Evolutionary conservation across 2,113 vertebrate species (phyloP), one percentile per base, ranked within the genome.

Genomic region (Periophthalmodon schlosseri): DNA sequence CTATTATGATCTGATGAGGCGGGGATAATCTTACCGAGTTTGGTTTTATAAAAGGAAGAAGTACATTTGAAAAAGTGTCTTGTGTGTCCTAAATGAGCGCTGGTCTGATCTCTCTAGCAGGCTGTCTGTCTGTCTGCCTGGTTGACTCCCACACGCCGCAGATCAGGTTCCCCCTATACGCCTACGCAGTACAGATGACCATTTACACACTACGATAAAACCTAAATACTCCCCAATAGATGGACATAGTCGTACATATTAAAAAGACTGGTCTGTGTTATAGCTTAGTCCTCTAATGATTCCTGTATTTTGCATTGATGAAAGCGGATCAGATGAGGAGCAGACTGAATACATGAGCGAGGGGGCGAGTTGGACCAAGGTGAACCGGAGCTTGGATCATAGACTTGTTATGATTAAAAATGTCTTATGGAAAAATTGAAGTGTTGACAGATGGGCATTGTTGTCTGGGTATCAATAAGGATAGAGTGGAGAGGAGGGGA

Each of bases 71-170:
- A 77, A 84, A 75, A 57, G 82, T 88, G 88, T 89, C 87, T 89
- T 80, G 78, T 80, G 70, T 86, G 84, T 89, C 88, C 86, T 92
- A 18, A 87, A 92, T 92, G 89, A 90, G 88, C 89, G 88, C 88
- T 88, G 88, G 89, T 91, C 87, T 94, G 92, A 91, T 90, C 85
- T 92, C 73, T 91, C 84, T 92, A 92, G 80, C 89, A 93, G 91
- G 84, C 84, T 73, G 88, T 85, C 86, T 92, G 88, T 81, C 85
- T 90, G 87, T 63, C 60, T 63, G 60, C 28, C 60, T 33, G 75
- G 80, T 90, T 90, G 84, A 63, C 91, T 88, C 87, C 86, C 86
- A 91, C 89, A 91, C 89, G 87, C 84, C 76, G 64, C 87, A 91
- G 90, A 91, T 92, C 91, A 90, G 86, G 86, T 92, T 90, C 87